Conservation (phyloP, 1,140 invertebrate species). For the Brachionus calyciflorus region DNA sequence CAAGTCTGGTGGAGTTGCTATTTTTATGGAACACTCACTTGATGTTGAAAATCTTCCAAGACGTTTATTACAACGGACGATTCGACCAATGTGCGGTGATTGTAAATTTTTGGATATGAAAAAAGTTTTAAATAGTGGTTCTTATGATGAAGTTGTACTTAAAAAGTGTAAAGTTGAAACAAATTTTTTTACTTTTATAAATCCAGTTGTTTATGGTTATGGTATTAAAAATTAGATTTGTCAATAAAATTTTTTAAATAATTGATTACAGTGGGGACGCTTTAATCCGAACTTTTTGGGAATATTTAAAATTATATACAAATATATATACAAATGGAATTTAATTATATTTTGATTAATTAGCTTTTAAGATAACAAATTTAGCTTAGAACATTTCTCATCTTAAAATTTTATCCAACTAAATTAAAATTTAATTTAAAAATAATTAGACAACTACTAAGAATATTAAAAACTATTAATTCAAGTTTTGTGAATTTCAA, state of each 20-base stretch:
- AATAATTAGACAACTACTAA: too few relatives aligned
- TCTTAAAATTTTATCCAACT: too few relatives aligned
- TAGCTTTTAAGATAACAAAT: too few relatives aligned
- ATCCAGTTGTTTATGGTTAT: constrained; percentile 44
- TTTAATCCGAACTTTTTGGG: too few relatives aligned
- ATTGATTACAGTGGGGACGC: too few relatives aligned
- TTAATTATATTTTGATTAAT: too few relatives aligned
- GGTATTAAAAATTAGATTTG: neutral
- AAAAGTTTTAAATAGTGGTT: neutral
- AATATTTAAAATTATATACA: too few relatives aligned
- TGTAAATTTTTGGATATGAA: constrained; percentile 38
- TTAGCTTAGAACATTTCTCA: too few relatives aligned
- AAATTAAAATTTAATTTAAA: too few relatives aligned
- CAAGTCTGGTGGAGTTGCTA: constrained; percentile 31
- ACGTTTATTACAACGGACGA: neutral
- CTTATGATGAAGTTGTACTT: neutral
- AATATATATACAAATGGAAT: too few relatives aligned
- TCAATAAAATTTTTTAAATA: too few relatives aligned
- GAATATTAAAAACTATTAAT: too few relatives aligned
- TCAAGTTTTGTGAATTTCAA: constrained; percentile 11
- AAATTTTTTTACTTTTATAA: constrained; percentile 17
- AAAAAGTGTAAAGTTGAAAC: neutral
- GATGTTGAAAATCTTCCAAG: neutral
- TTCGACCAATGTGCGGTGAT: neutral
- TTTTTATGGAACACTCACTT: constrained; percentile 46